These are phyloP conservation scores for Peromyscus aztecus DNA, from an alignment of 2,797 vertebrate genomes.

Conservation along the genomic window DNA sequence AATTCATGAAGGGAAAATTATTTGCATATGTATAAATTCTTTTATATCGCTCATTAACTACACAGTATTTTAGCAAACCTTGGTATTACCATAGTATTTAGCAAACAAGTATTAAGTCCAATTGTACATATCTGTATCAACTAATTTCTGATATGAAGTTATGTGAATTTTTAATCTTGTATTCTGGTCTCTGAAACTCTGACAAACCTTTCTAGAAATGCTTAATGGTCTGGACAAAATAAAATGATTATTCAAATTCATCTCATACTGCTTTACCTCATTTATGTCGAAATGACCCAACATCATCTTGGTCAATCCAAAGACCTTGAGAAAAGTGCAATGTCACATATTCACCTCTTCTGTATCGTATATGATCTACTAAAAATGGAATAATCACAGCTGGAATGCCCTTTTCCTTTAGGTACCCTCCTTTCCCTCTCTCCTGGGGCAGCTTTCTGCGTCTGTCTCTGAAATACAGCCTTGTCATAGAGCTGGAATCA, in stretches of 20 bases:
- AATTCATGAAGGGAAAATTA: not conserved
- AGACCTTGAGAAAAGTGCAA: not conserved
- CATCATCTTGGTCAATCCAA: not conserved
- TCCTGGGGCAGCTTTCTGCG: too few species aligned
- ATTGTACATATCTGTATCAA: not conserved
- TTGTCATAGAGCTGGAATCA: not conserved
- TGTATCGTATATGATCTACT: not conserved
- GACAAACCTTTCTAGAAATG: not conserved
- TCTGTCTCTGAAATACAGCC: not conserved
- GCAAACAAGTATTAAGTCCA: not conserved
- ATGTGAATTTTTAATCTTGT: not conserved
- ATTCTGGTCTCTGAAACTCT: not conserved
- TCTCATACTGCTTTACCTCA: not conserved
- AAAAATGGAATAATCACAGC: too few species aligned
- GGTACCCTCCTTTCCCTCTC: not conserved
- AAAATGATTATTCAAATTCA: not conserved
- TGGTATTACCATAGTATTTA: too few species aligned
- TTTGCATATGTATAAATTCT: not conserved
- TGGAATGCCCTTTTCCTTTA: not conserved
- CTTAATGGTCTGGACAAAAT: not conserved
- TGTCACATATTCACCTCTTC: not conserved
- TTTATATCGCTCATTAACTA: not conserved
- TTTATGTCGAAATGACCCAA: not conserved
- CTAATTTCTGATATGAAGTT: not conserved
- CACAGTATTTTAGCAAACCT: not conserved